A percentile compares a stretch with the other conserved stretches of the same genome.
Evolutionary conservation across 2,888 invertebrate species (phyloP).

Genomic region (Lottia scabra): DNA sequence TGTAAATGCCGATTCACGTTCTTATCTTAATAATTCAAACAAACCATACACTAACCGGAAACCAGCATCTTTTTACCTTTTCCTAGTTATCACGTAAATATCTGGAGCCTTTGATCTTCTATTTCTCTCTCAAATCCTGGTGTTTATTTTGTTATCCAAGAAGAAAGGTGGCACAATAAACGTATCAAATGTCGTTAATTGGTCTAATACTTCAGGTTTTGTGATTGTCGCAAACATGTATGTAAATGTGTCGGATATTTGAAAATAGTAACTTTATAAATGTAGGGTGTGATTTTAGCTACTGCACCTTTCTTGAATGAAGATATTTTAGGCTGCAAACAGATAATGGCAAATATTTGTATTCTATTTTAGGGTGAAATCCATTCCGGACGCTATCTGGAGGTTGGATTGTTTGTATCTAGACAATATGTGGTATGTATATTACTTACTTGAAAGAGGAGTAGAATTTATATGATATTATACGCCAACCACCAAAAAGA

Average conservation of each 20-base stretch:
- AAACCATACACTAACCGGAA: constrained; percentile 6
- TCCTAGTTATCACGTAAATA: not conserved
- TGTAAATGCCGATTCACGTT: not conserved
- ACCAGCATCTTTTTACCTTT: not conserved
- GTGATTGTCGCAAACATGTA: not conserved
- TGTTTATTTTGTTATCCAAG: constrained; percentile 1
- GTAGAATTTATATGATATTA: no score
- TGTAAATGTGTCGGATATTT: not conserved
- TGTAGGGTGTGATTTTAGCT: no score
- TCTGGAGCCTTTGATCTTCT: not conserved
- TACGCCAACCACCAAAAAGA: no score
- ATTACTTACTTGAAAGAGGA: no score
- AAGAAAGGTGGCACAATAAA: not conserved
- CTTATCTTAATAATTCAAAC: not conserved
- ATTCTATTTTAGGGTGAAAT: no score
- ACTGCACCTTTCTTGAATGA: no score
- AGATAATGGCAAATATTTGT: no score
- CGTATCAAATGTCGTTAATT: constrained; percentile 1
- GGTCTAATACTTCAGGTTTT: not conserved
- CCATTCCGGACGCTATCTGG: no score
- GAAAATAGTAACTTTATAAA: no score
- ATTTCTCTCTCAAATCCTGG: not conserved
- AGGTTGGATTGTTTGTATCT: no score
- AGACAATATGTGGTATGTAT: no score
- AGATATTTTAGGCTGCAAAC: no score